phyloP scores from a whole-genome alignment of 1,140 invertebrate species.

The Trachymyrmex septentrionalis region DNA sequence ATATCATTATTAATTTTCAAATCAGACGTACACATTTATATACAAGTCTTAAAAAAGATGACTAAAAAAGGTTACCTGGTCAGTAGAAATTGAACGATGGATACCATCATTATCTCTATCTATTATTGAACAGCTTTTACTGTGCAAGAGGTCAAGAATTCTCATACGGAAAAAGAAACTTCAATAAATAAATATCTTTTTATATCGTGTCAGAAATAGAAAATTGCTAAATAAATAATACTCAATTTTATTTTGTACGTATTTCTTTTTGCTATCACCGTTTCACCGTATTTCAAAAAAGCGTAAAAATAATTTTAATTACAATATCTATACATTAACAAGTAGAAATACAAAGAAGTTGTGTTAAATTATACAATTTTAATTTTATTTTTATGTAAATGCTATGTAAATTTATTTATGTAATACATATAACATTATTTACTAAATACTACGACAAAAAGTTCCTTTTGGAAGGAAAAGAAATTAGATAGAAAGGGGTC shows the following conservation, averaged over 20 bases:
- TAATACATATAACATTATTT: background rate
- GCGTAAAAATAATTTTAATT: background rate
- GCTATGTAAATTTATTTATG: constrained; percentile 34
- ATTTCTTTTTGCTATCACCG: background rate
- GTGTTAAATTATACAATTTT: constrained; percentile 24
- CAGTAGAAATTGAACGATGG: constrained; percentile 8
- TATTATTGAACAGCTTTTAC: constrained; percentile 5
- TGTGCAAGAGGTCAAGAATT: constrained; percentile 28
- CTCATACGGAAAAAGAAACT: constrained; percentile 9
- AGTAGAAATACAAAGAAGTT: background rate
- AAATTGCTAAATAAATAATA: constrained; percentile 4
- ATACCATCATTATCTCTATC: background rate
- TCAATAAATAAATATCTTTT: constrained; percentile 14
- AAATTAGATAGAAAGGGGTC: background rate
- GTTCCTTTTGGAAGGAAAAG: background rate
- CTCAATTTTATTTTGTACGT: background rate
- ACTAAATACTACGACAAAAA: background rate
- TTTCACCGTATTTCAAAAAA: background rate
- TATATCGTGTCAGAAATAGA: background rate
- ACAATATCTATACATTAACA: background rate
- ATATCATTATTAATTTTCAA: background rate
- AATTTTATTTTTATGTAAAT: background rate
- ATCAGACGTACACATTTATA: background rate
- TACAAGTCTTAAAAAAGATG: background rate
- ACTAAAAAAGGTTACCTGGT: constrained; percentile 15